phyloP scores from a whole-genome alignment of 2,797 vertebrate species.

The Anomalospiza imberbis region DNA sequence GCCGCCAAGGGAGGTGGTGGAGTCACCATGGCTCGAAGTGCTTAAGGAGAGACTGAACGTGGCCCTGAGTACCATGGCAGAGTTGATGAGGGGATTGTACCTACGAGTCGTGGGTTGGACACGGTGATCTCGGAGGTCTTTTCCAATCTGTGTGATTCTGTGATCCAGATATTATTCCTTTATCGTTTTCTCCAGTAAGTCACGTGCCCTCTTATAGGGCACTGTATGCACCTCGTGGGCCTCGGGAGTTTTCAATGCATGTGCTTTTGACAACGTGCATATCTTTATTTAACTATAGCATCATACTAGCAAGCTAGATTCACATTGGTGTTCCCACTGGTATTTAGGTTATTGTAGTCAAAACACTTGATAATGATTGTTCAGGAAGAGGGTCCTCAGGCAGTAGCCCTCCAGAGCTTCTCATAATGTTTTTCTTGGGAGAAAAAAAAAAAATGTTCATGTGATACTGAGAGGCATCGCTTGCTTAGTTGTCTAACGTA shows the following conservation, averaged over 20 bases:
- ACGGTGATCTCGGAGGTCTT: not conserved
- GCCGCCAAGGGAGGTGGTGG: rapidly evolving
- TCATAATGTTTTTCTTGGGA: not conserved
- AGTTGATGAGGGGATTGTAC: not conserved
- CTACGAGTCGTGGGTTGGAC: not conserved
- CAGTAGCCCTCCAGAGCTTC: not conserved
- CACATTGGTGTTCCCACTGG: not conserved
- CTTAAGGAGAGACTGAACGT: not conserved
- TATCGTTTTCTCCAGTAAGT: rapidly evolving
- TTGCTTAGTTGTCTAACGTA: not conserved
- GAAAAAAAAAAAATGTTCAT: rapidly evolving
- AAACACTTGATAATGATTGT: not conserved
- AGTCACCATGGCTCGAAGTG: not conserved
- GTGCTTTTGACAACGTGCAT: rapidly evolving
- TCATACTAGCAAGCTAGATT: not conserved
- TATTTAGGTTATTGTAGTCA: not conserved
- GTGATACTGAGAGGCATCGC: rapidly evolving
- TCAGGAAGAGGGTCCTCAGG: not conserved
- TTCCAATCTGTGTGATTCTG: not conserved
- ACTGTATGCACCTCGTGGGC: rapidly evolving
- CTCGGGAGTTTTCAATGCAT: rapidly evolving
- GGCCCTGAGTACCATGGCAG: too few species aligned
- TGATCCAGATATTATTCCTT: not conserved
- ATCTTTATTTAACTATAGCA: rapidly evolving
- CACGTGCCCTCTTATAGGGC: rapidly evolving